phyloP scores from a whole-genome alignment of 1,140 invertebrate genomes.

The Aphidius gifuensis region DNA sequence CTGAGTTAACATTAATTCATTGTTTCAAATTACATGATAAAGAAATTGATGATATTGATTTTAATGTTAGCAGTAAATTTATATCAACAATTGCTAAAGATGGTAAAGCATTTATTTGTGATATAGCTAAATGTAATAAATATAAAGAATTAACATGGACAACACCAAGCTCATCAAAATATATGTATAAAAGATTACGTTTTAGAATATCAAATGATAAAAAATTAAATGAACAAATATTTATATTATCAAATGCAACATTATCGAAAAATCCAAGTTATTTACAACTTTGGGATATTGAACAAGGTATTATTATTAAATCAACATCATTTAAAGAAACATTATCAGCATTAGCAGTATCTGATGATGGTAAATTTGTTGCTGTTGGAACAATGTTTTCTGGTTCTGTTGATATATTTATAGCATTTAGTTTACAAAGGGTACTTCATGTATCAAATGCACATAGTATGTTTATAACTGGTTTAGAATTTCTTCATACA shows the following conservation, averaged over 20 bases:
- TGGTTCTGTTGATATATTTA: conserved; percentile 85
- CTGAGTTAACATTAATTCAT: conserved; percentile 66
- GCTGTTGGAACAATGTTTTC: conserved; percentile 91
- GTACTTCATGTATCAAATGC: conserved; percentile 76
- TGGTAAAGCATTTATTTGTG: conserved; percentile 78
- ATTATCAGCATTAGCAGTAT: conserved; percentile 80
- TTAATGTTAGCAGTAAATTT: conserved; percentile 72
- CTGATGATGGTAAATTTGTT: conserved; percentile 87
- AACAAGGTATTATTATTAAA: conserved; percentile 57
- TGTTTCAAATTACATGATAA: conserved; percentile 70
- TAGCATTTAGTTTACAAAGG: conserved; percentile 88
- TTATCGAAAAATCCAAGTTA: conserved; percentile 69
- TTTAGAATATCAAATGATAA: conserved; percentile 49
- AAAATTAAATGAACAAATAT: conserved; percentile 69
- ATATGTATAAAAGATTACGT: conserved; percentile 80
- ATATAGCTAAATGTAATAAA: conserved; percentile 63
- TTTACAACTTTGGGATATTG: conserved; percentile 70
- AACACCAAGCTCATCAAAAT: conserved; percentile 69
- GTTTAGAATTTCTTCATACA: conserved; percentile 82
- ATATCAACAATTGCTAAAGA: conserved; percentile 87
- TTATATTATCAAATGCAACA: conserved; percentile 78
- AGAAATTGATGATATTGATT: conserved; percentile 90
- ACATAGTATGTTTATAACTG: conserved; percentile 93
- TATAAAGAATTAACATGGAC: conserved; percentile 71
- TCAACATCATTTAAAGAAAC: conserved; percentile 67